phyloP scores from a whole-genome alignment of 2,113 vertebrate species.

The Stomatorhinus ivindoensis region DNA sequence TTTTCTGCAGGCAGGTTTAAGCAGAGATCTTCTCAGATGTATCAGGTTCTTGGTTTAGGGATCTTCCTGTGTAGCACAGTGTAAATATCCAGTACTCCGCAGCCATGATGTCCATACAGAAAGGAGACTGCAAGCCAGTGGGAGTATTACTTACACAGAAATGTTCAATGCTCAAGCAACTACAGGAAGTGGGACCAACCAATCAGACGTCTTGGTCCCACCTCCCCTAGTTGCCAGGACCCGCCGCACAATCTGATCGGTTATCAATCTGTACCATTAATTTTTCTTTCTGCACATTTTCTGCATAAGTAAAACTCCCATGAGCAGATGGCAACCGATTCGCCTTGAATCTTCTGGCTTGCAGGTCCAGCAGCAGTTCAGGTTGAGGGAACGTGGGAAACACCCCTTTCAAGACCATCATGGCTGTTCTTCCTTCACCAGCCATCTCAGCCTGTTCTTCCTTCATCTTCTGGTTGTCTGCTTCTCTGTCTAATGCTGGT shows the following conservation, averaged over 20 bases:
- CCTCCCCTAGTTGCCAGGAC: no score
- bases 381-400: not conserved
- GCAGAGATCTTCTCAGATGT: not conserved
- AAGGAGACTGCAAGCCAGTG: not conserved
- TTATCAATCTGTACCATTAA: not conserved
- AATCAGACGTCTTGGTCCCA: no score
- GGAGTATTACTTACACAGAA: not conserved
- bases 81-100: not conserved
- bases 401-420: not conserved
- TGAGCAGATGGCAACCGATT: not conserved
- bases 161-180: no score
- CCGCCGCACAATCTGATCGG: not conserved
- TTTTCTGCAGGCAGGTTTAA: not conserved
- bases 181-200: no score
- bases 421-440: not conserved
- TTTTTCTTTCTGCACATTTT: no score
- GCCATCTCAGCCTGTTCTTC: not conserved
- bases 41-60: not conserved
- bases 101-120: not conserved
- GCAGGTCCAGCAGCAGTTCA: not conserved
- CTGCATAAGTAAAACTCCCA: no score
- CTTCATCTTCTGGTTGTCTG: not conserved
- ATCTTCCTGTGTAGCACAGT: not conserved
- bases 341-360: not conserved
- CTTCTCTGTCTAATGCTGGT: not conserved